Base-by-base conservation (phyloP, 2,797 vertebrate species). In the Peromyscus nudipes region DNA sequence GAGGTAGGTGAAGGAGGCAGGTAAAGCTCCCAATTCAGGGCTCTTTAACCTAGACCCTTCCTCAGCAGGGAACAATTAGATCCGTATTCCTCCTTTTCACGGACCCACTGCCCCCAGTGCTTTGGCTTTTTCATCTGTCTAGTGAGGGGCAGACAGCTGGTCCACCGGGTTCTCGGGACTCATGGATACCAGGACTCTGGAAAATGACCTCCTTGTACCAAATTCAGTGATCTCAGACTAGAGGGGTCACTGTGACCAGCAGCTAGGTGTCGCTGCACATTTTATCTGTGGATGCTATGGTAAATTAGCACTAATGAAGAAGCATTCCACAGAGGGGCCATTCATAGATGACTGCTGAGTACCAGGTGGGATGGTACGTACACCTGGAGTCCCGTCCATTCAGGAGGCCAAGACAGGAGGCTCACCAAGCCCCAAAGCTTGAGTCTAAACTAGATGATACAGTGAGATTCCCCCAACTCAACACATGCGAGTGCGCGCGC, bases 201-300 rank as follows among this genome's bases (percentile, higher is more conserved):
- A 49, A 85, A 77, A 79, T 4, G 37, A 55, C n/a, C 6, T 57
- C 71, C 55, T 16, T 4, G n/a, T 16, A 46, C 25, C 84, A 52
- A 31, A 19, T 46, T 16, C 57, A 67, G 64, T 0, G 2, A 27
- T 27, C n/a, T 27, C 65, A 55, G 64, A 25, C 21, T 1, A 1
- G 65, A 80, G 27, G 60, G 67, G 55, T 64, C 52, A 27, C 4
- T 0, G 8, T 43, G 23, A 14, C 31, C 49, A 6, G 9, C 29
- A 12, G 46, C 23, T 29, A 19, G 9, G 25, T 46, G 37, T 12
- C 21, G 16, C 0, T 6, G 67, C 43, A 23, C 8, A 27, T 4
- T 13, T 3, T 40, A 67, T 25, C 3, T 40, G 40, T 4, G 21
- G 34, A 11, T 0, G 1, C 0, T 1, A 31, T 11, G 21, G 4